Conservation (phyloP, 2,888 invertebrate genomes). For the Lapara coniferarum region DNA sequence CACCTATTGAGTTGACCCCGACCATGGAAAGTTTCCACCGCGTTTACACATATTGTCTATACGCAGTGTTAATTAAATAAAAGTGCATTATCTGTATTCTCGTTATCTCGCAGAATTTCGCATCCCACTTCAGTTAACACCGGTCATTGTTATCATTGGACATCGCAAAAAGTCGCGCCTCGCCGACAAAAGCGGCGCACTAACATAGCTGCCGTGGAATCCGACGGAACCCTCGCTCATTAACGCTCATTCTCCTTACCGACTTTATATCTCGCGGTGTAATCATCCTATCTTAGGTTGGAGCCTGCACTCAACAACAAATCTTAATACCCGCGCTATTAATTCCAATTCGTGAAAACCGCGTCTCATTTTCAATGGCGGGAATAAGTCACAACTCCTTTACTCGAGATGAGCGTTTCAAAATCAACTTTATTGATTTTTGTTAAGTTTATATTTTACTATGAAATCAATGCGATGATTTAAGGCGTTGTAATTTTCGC, state of each 20-base stretch:
- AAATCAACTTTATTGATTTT: conserved; percentile 34
- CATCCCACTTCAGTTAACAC: conserved; percentile 67
- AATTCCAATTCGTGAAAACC: conserved; percentile 29
- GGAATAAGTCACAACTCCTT: conserved; percentile 1
- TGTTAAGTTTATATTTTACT: conserved; percentile 2
- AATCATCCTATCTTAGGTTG: conserved; percentile 48
- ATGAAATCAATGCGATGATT: neutral
- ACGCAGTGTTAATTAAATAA: conserved; percentile 65
- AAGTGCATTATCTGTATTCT: conserved; percentile 59
- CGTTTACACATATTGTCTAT: neutral
- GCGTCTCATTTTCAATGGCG: neutral
- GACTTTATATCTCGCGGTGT: conserved; percentile 42
- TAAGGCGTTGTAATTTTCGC: conserved; percentile 22
- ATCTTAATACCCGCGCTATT: conserved; percentile 21
- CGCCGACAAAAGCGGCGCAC: conserved; percentile 81
- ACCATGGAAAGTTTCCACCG: neutral
- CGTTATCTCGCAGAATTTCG: conserved; percentile 65
- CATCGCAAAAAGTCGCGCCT: conserved; percentile 78
- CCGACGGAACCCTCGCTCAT: conserved; percentile 75
- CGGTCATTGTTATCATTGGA: conserved; percentile 75
- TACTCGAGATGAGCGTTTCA: conserved; percentile 25
- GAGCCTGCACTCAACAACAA: conserved; percentile 29
- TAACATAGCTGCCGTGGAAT: conserved; percentile 74
- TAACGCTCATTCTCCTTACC: conserved; percentile 74
- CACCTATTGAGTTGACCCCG: neutral